Conservation (phyloP, 2,113 vertebrate genomes). For the Pseudorhombus dupliciocellatus region DNA sequence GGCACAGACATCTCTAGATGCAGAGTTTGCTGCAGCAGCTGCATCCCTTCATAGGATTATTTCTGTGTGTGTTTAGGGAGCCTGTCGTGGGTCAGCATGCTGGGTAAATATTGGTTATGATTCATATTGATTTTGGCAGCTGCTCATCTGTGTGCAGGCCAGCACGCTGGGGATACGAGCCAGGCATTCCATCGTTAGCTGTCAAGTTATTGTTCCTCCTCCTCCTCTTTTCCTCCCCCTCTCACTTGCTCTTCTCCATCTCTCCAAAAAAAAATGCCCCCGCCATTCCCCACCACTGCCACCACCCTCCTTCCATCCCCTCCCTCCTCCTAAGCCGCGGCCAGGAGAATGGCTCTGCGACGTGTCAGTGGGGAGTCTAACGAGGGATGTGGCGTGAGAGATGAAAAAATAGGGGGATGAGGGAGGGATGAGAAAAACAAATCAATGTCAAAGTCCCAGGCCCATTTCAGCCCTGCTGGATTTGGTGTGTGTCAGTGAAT, state of each 20-base stretch:
- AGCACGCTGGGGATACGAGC: slow-evolving; percentile 65
- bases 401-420: slow-evolving; percentile 71
- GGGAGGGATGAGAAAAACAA: slow-evolving; percentile 74
- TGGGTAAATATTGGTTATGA: slow-evolving; percentile 81
- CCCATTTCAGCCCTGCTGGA: slow-evolving; percentile 69
- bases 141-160: slow-evolving; percentile 74
- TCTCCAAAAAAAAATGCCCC: slow-evolving; percentile 42
- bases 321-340: slow-evolving; percentile 45
- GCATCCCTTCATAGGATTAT: slow-evolving; percentile 61
- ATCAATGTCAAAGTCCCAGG: slow-evolving; percentile 75
- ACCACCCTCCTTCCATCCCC: not conserved
- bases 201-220: slow-evolving; percentile 71
- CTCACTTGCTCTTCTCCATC: slow-evolving; percentile 16
- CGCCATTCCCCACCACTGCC: not conserved
- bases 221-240: slow-evolving; percentile 27
- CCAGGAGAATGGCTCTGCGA: slow-evolving; percentile 63
- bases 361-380: slow-evolving; percentile 75
- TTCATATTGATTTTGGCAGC: slow-evolving; percentile 80
- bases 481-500: slow-evolving; percentile 51
- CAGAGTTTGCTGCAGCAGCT: slow-evolving; percentile 49
- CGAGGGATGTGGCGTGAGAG: slow-evolving; percentile 60
- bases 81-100: slow-evolving; percentile 70
- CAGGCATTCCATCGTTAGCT: slow-evolving; percentile 78
- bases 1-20: slow-evolving; percentile 39
- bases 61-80: slow-evolving; percentile 62